A percentile compares a stretch with the other conserved stretches of the same genome.
Conservation (phyloP, 1,140 invertebrate genomes). For the Thaumetopoea pityocampa region DNA sequence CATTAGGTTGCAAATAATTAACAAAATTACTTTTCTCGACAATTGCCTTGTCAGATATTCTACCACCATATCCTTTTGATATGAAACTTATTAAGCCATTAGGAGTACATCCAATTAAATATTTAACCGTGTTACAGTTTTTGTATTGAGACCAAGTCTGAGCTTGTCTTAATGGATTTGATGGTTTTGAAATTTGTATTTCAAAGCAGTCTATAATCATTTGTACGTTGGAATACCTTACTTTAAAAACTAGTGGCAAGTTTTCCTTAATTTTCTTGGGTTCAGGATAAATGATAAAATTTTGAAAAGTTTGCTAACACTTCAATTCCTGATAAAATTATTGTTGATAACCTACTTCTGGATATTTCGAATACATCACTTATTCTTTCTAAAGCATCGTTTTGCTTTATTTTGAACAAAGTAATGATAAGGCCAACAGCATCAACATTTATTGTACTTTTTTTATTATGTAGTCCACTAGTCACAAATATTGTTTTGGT, state of each 20-base stretch:
- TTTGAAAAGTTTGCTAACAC: constrained; percentile 3
- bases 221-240: constrained; percentile 2
- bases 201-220: constrained; percentile 2
- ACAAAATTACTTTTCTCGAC: constrained; percentile 4
- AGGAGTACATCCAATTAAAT: constrained; percentile 8
- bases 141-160: constrained; percentile 16
- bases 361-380: constrained; percentile 2
- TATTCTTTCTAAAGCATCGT: not conserved
- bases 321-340: not conserved
- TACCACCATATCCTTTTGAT: constrained; percentile 13
- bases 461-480: not conserved
- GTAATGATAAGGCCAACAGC: not conserved
- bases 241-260: constrained; percentile 1
- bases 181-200: not conserved
- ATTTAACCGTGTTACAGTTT: constrained; percentile 16
- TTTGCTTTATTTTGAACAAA: constrained; percentile 2
- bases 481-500: constrained; percentile 3
- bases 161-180: not conserved
- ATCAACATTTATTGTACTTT: constrained; percentile 1
- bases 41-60: constrained; percentile 10
- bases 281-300: not conserved
- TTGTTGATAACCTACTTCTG: not conserved
- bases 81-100: constrained; percentile 17
- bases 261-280: constrained; percentile 4
- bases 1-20: constrained; percentile 1